These are phyloP conservation scores for Micoletzkya japonica DNA, from an alignment of 2,888 invertebrate genomes.

Conservation along the genomic window DNA sequence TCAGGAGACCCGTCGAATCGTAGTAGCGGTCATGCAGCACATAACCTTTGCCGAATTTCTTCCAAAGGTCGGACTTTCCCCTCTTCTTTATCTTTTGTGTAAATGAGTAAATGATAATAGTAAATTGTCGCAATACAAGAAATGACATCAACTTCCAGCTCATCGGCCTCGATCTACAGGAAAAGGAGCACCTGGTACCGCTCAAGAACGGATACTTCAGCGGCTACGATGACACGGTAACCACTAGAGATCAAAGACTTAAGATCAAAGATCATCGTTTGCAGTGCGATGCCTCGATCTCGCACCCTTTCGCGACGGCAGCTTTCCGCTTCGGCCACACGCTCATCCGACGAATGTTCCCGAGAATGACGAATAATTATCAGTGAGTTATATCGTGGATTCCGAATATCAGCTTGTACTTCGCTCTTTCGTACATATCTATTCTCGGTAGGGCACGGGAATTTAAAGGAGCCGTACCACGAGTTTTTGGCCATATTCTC, in stretches of 20 bases:
- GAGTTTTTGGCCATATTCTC: no score
- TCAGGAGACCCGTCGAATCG: constrained; percentile 65
- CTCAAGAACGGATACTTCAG: constrained; percentile 68
- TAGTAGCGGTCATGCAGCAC: constrained; percentile 70
- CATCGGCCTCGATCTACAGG: constrained; percentile 65
- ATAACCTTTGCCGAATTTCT: constrained; percentile 69
- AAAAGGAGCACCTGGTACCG: constrained; percentile 78
- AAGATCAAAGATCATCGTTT: no score
- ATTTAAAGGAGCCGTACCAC: no score
- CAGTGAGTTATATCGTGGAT: constrained; percentile 37
- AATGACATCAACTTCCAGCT: not conserved
- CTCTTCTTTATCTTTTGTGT: no score
- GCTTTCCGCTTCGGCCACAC: constrained; percentile 75
- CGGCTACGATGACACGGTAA: constrained; percentile 32
- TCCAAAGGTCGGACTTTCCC: constrained; percentile 79
- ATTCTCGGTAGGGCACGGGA: no score
- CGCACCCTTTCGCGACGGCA: constrained; percentile 81
- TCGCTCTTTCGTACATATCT: no score
- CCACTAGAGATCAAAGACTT: no score
- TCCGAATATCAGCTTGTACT: no score
- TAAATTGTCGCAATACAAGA: no score
- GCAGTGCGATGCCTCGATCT: constrained; percentile 76
- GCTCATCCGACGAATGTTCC: constrained; percentile 78
- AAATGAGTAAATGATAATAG: no score
- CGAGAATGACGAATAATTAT: constrained; percentile 67